These are phyloP conservation scores for Aricia agestis DNA, from an alignment of 1,140 invertebrate species.

Conservation along the genomic window DNA sequence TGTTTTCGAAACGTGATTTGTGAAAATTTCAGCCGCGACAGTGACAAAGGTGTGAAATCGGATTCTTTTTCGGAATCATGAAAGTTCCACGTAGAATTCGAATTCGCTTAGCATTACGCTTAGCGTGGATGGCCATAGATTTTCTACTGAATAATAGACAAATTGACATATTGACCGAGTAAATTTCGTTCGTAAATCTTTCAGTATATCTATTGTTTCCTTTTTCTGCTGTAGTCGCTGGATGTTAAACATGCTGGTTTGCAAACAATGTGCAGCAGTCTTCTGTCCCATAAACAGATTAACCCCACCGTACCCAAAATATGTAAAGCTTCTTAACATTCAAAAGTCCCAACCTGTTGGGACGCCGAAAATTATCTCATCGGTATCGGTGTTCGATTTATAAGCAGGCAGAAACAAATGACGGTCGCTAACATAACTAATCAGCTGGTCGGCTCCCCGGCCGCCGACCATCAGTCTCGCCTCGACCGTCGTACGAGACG, in stretches of 20 bases:
- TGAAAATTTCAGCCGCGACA: slow-evolving; percentile 4
- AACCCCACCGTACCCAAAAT: too few species aligned
- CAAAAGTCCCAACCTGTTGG: too few species aligned
- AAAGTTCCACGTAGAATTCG: background rate
- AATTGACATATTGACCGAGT: too few species aligned
- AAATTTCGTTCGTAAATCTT: too few species aligned
- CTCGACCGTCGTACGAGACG: slow-evolving; percentile 38
- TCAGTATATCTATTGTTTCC: too few species aligned
- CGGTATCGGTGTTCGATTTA: slow-evolving; percentile 46
- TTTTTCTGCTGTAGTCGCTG: too few species aligned
- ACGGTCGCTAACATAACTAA: slow-evolving; percentile 64
- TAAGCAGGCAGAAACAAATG: slow-evolving; percentile 58
- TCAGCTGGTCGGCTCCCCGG: slow-evolving; percentile 41
- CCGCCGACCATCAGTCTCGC: slow-evolving; percentile 42
- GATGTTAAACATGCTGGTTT: too few species aligned
- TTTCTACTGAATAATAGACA: background rate
- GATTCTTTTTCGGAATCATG: background rate
- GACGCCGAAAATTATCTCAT: background rate
- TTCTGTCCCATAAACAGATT: too few species aligned
- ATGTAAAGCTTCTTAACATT: too few species aligned
- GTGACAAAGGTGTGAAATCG: slow-evolving; percentile 11
- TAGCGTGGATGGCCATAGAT: background rate
- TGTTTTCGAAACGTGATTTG: slow-evolving; percentile 36
- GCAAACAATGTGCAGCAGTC: too few species aligned
- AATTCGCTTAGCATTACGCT: background rate